Conservation (phyloP, 2,797 vertebrate genomes). For the Falco rusticolus region DNA sequence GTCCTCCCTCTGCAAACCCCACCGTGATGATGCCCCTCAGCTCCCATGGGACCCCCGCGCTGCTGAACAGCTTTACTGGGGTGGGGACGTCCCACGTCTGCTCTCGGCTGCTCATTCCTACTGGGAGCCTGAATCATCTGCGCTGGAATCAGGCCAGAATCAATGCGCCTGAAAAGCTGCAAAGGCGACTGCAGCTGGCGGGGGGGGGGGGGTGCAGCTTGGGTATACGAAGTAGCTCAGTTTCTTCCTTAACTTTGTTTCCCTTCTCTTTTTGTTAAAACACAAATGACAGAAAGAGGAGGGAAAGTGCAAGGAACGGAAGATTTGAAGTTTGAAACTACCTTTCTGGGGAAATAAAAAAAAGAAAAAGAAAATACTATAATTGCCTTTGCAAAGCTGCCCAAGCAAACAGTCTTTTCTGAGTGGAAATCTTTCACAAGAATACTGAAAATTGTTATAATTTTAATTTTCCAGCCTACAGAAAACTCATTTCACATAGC, state of each 20-base stretch:
- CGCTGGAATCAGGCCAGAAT: not conserved
- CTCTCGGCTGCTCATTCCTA: not conserved
- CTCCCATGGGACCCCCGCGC: accelerated
- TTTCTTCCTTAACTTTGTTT: not conserved
- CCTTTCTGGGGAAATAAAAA: accelerated
- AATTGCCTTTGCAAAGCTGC: not conserved
- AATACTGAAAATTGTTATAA: not conserved
- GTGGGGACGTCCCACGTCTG: not conserved
- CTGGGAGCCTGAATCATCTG: not conserved
- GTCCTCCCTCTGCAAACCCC: not conserved
- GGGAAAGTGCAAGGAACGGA: accelerated
- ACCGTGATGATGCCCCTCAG: not conserved
- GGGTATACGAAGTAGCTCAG: accelerated
- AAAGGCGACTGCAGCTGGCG: not conserved
- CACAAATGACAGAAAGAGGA: not conserved
- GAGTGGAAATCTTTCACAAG: not conserved
- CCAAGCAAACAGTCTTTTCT: not conserved
- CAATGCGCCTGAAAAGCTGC: not conserved
- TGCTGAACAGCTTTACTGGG: not conserved
- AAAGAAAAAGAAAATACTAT: not conserved
- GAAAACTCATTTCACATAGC: not conserved
- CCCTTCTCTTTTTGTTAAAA: not conserved
- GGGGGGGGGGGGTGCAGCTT: not conserved
- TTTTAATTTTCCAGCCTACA: not conserved
- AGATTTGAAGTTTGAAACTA: not conserved